Evolutionary conservation across 2,888 invertebrate genomes (phyloP).

Genomic region (Gonocerus acuteangulatus): DNA sequence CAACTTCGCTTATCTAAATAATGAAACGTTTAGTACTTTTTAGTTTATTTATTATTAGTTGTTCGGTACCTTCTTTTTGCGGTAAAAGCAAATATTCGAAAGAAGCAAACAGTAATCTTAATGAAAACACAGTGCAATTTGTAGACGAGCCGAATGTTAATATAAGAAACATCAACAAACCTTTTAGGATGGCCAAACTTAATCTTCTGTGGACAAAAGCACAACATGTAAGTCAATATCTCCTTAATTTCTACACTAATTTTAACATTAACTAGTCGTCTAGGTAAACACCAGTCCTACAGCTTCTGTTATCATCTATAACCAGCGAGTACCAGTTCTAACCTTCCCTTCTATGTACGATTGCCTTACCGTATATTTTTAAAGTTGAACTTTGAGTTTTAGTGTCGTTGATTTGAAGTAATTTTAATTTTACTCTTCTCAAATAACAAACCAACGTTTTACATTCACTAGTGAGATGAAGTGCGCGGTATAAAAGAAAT

Average conservation of each 20-base stretch:
- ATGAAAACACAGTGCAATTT: conserved; percentile 29
- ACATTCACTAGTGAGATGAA: too few species aligned
- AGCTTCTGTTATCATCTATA: too few species aligned
- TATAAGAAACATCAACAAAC: conserved; percentile 67
- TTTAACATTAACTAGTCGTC: neutral
- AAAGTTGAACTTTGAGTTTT: too few species aligned
- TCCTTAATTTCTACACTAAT: neutral
- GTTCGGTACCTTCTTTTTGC: neutral
- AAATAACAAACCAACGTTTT: too few species aligned
- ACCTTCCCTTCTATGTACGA: too few species aligned
- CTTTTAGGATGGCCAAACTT: conserved; percentile 83
- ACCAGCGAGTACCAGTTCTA: too few species aligned
- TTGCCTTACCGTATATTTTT: too few species aligned
- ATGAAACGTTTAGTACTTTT: neutral
- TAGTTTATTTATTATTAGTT: neutral
- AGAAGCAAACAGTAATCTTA: conserved; percentile 14
- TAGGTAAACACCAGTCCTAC: too few species aligned
- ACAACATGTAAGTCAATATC: conserved; percentile 58
- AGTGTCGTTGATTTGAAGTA: too few species aligned
- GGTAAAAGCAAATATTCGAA: conserved; percentile 29
- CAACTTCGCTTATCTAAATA: too few species aligned
- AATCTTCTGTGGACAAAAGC: conserved; percentile 87
- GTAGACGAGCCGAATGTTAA: conserved; percentile 45
- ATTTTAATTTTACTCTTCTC: too few species aligned
- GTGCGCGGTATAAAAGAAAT: too few species aligned